A percentile compares a stretch with the other conserved stretches of the same genome.
phyloP scores from a whole-genome alignment of 2,797 vertebrate genomes.

The Neosilurus mollespiculum region DNA sequence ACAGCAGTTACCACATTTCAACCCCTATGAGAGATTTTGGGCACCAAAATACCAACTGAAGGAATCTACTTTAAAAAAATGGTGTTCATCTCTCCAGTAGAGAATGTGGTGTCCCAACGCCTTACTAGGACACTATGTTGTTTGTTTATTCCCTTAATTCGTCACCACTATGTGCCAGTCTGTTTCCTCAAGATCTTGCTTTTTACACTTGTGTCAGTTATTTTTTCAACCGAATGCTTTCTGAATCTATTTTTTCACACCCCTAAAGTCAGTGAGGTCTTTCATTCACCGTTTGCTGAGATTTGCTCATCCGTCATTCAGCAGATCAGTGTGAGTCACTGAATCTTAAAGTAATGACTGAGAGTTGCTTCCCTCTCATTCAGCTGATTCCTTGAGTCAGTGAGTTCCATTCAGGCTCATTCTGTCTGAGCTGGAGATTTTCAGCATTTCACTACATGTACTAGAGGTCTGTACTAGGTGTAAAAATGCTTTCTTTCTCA shows the following conservation, averaged over 20 bases:
- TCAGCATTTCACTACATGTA: background rate
- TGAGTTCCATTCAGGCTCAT: conserved; percentile 1
- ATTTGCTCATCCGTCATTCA: conserved; percentile 8
- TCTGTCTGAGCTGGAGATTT: background rate
- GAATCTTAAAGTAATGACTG: background rate
- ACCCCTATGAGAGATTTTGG: too few relatives aligned
- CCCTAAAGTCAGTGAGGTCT: background rate
- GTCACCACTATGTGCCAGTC: too few relatives aligned
- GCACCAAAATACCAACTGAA: too few relatives aligned
- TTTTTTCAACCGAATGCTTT: background rate
- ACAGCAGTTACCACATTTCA: too few relatives aligned
- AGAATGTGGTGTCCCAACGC: background rate
- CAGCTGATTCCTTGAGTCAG: background rate
- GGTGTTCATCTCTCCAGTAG: background rate
- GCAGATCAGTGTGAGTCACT: background rate
- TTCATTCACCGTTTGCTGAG: background rate
- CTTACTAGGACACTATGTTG: background rate
- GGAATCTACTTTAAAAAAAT: background rate
- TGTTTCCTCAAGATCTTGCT: background rate
- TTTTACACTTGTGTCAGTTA: background rate
- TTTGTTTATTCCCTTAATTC: too few relatives aligned
- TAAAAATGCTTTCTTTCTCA: background rate
- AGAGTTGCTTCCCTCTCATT: background rate
- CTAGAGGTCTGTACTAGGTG: background rate
- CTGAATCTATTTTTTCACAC: too few relatives aligned